Evolutionary conservation across 2,888 invertebrate species (phyloP).

Genomic region (Stenoptilia bipunctidactyla): DNA sequence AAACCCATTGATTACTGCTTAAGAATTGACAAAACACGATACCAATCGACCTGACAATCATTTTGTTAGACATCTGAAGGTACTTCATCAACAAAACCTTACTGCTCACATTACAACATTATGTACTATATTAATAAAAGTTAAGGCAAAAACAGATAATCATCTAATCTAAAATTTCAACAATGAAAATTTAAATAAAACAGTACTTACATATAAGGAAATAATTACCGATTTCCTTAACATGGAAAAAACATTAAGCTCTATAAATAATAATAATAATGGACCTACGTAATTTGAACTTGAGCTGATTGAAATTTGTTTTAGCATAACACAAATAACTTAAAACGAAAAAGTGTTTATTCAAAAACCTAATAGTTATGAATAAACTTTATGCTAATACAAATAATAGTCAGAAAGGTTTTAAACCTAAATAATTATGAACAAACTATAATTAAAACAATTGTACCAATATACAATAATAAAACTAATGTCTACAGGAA

Average conservation of each 20-base stretch:
- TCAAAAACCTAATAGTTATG: background rate
- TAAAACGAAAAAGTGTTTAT: slow-evolving; percentile 6
- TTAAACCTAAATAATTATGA: slow-evolving; percentile 58
- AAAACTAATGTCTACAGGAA: slow-evolving; percentile 69
- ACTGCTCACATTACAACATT: slow-evolving; percentile 57
- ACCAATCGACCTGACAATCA: slow-evolving; percentile 34
- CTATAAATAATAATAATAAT: slow-evolving; percentile 50
- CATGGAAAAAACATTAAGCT: slow-evolving; percentile 45
- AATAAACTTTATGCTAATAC: slow-evolving; percentile 36
- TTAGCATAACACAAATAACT: slow-evolving; percentile 35
- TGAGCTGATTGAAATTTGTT: slow-evolving; percentile 55
- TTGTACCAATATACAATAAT: slow-evolving; percentile 68
- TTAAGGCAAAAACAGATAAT: slow-evolving; percentile 66
- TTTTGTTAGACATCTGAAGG: slow-evolving; percentile 45
- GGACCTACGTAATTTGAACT: slow-evolving; percentile 68
- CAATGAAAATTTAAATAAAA: slow-evolving; percentile 67
- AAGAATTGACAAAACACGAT: slow-evolving; percentile 62
- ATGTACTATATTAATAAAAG: slow-evolving; percentile 57
- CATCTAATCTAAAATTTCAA: slow-evolving; percentile 66
- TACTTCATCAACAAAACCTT: slow-evolving; percentile 52
- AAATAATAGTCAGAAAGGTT: slow-evolving; percentile 43
- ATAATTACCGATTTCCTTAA: slow-evolving; percentile 35
- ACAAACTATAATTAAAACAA: slow-evolving; percentile 64
- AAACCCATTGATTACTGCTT: slow-evolving; percentile 45
- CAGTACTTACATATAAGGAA: slow-evolving; percentile 46